These are phyloP conservation scores for Grantiella picta DNA, from an alignment of 2,113 vertebrate genomes.

Conservation along the genomic window DNA sequence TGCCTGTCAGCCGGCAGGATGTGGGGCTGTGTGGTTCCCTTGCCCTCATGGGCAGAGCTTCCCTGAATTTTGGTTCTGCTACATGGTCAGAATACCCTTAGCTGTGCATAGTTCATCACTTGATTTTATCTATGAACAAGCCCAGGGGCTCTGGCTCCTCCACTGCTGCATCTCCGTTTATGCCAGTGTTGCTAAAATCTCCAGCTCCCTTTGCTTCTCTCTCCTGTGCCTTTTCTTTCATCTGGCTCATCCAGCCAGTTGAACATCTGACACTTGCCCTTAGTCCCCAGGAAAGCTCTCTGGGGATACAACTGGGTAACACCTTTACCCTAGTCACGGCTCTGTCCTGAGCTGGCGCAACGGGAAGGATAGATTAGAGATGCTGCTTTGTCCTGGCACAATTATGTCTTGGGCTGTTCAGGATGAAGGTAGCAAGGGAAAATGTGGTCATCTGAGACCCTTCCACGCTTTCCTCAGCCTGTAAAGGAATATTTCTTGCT, in stretches of 20 bases:
- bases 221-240: not conserved
- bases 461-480: not conserved
- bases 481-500: not conserved
- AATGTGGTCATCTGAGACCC: not conserved
- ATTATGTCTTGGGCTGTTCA: not conserved
- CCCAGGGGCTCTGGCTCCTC: not conserved
- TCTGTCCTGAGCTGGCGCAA: not conserved
- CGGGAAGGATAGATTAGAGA: not conserved
- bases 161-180: rapidly evolving
- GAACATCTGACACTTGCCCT: not conserved
- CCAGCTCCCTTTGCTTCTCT: not conserved
- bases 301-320: not conserved
- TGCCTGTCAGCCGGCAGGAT: not conserved
- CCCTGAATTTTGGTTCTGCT: not conserved
- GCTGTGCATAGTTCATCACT: not conserved
- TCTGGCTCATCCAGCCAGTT: not conserved
- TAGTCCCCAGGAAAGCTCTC: not conserved
- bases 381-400: not conserved
- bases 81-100: not conserved
- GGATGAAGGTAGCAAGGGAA: not conserved
- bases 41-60: not conserved
- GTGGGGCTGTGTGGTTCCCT: not conserved
- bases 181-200: not conserved
- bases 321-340: not conserved
- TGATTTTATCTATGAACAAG: not conserved